phyloP scores from a whole-genome alignment of 1,140 invertebrate genomes.

The Trinorchestia longiramus region DNA sequence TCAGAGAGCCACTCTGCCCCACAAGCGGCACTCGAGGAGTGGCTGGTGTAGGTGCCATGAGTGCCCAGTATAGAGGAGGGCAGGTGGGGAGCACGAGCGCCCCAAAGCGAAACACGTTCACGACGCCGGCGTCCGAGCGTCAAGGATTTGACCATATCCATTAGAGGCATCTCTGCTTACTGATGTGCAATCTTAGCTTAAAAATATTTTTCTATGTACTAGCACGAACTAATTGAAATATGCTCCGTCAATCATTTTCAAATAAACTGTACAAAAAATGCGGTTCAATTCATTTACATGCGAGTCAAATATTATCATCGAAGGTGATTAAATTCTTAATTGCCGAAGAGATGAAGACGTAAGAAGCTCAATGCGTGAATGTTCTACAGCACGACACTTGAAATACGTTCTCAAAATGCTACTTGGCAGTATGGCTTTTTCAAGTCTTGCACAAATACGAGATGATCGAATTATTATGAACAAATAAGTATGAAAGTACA shows the following conservation, averaged over 20 bases:
- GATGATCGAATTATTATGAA: not conserved
- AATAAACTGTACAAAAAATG: not conserved
- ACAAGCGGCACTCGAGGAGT: not conserved
- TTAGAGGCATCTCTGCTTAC: not conserved
- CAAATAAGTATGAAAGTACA: not conserved
- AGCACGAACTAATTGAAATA: not conserved
- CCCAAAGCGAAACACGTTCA: slow-evolving; percentile 15
- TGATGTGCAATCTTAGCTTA: not conserved
- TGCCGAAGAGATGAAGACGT: not conserved
- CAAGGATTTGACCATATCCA: slow-evolving; percentile 21
- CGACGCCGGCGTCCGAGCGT: slow-evolving; percentile 22
- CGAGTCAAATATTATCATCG: not conserved
- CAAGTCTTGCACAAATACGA: not conserved
- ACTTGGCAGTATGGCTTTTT: not conserved
- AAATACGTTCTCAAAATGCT: not conserved
- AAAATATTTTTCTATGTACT: not conserved
- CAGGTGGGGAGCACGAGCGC: not conserved
- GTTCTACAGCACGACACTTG: not conserved
- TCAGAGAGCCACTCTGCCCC: not conserved
- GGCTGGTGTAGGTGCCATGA: slow-evolving; percentile 44
- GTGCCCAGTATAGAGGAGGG: slow-evolving; percentile 28
- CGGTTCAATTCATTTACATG: no score
- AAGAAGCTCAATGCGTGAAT: not conserved
- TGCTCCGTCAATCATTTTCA: not conserved
- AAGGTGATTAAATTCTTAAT: not conserved